Percentiles rank a stretch among this genome's conserved stretches.
Conservation (phyloP, 2,888 invertebrate species). For the Drosophila recens region DNA sequence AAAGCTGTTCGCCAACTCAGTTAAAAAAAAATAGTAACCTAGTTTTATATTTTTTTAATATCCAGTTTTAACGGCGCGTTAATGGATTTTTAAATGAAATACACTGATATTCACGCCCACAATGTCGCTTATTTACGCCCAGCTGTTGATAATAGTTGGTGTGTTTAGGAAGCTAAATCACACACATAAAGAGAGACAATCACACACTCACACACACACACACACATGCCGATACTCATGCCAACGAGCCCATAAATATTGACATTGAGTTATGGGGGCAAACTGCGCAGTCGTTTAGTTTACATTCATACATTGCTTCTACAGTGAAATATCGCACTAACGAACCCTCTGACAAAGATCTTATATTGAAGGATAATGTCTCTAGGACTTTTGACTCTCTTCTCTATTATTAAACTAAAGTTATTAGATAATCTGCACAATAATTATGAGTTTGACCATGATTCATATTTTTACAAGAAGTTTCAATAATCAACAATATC, state of each 20-base stretch:
- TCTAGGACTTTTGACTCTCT: neutral
- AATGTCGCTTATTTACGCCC: conserved; percentile 34
- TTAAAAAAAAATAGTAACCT: conserved; percentile 36
- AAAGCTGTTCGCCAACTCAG: conserved; percentile 31
- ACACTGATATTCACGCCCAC: conserved; percentile 57
- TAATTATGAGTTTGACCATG: neutral
- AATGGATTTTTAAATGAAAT: conserved; percentile 51
- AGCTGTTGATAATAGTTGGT: conserved; percentile 35
- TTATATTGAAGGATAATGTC: no score
- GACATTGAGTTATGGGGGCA: conserved; percentile 67
- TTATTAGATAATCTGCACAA: neutral
- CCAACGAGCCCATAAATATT: conserved; percentile 55
- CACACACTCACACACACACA: neutral
- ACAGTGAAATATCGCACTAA: conserved; percentile 4
- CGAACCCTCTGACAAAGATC: neutral
- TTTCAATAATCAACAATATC: neutral
- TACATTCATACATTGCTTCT: conserved; percentile 4
- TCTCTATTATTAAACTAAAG: neutral
- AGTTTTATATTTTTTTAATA: conserved; percentile 40
- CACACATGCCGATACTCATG: neutral
- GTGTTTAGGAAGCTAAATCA: conserved; percentile 37
- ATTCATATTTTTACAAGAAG: neutral
- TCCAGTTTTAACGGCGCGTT: conserved; percentile 56
- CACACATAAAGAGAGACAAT: neutral
- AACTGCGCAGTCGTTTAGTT: conserved; percentile 59